phyloP scores from a whole-genome alignment of 2,888 invertebrate genomes.

The Mallateleia sp. region DNA sequence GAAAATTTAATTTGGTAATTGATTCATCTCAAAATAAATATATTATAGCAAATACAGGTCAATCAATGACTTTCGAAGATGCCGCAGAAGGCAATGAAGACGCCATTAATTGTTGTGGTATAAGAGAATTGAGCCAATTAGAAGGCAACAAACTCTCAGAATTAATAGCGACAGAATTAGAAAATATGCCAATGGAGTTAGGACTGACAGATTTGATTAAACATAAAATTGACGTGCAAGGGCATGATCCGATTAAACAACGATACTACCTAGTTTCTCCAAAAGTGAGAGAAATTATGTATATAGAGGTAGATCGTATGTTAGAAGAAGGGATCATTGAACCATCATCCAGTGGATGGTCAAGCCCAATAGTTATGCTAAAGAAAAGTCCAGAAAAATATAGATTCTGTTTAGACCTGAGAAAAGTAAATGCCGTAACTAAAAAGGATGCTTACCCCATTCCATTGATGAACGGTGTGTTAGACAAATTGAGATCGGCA shows the following conservation, averaged over 20 bases:
- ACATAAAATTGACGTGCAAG: background rate
- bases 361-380: background rate
- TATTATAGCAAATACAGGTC: too few relatives aligned
- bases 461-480: background rate
- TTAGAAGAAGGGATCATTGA: background rate
- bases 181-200: background rate
- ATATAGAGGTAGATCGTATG: background rate
- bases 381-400: background rate
- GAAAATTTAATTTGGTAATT: background rate
- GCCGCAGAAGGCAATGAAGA: too few relatives aligned
- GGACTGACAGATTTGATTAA: background rate
- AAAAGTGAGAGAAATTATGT: background rate
- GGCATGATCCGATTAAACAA: background rate
- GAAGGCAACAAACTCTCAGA: background rate
- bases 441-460: background rate
- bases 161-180: background rate
- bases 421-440: background rate
- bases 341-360: background rate
- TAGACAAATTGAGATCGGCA: background rate
- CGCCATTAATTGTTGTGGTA: background rate
- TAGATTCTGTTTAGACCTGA: background rate
- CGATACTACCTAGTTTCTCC: background rate
- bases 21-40: too few relatives aligned
- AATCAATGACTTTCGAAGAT: too few relatives aligned
- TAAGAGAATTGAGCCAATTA: background rate